Evolutionary conservation across 2,113 vertebrate species (phyloP), one percentile per base, ranked within the genome.

Genomic region (Euleptes europaea): DNA sequence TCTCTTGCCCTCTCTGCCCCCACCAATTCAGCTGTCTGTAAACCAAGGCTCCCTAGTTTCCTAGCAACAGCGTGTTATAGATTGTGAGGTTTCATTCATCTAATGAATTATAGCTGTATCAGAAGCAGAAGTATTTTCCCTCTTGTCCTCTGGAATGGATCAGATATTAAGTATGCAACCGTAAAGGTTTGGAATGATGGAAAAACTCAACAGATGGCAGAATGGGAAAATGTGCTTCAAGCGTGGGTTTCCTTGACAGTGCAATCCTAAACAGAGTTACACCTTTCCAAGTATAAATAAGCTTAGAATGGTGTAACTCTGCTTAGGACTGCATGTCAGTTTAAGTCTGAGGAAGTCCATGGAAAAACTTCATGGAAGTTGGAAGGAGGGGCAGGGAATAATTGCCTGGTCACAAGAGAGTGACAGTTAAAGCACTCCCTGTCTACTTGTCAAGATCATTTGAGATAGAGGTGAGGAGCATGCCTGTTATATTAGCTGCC

Each of bases 51-150:
- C 74, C 63, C 23, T 26, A 35, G 74, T 83, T 51, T 49, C 80
- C 80, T 79, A 87, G 81, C 75, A 83, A 80, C 35, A 42, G 28
- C 57, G 79, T 66, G 75, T 51, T 79, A 83, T 66, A 69, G 42
- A 74, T 87, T 33, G 66, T n/a, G 35, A 87, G 35, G 9, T 70
- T 79, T 31, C 7, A 9, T 42, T 79, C 57, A 57, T 72, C 44
- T 84, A 87, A 87, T 74, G 33, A 79, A 65, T 35, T 51, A 57
- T 66, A 79, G 54, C 80, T 40, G 35, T 31, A 60, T 66, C 13
- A 63, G 70, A 72, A 38, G 33, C 67, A 65, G 69, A 80, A 63
- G 19, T 65, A 26, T 1, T 80, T 73, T 31, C 33, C 10, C 40
- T 85, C 67, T 72, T 38, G 49, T 60, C n/a, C 6, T 79, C 13